These are phyloP conservation scores for Varecia variegata DNA, from an alignment of 2,797 vertebrate species.

Conservation along the genomic window DNA sequence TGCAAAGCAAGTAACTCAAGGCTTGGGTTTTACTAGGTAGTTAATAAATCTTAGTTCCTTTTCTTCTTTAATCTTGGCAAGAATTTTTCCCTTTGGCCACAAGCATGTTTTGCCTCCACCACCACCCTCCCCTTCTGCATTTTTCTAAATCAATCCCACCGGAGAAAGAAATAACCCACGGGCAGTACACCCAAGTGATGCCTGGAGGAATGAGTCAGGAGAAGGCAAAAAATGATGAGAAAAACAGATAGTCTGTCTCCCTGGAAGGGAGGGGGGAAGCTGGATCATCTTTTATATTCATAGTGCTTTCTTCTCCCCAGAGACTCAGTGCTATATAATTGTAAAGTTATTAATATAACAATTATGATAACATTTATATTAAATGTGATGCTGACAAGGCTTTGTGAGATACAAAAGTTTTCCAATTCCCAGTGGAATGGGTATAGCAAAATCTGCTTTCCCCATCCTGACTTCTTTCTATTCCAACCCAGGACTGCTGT, in stretches of 20 bases:
- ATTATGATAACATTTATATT: slow-evolving; percentile 63
- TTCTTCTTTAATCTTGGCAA: neutral
- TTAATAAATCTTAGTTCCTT: neutral
- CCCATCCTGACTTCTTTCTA: neutral
- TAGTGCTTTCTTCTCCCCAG: neutral
- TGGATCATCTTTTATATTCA: slow-evolving; percentile 43
- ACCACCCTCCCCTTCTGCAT: neutral
- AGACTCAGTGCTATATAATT: slow-evolving; percentile 4
- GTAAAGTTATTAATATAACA: slow-evolving; percentile 51
- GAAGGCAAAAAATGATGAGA: neutral
- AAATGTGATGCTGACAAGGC: slow-evolving; percentile 32
- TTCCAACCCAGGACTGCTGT: neutral
- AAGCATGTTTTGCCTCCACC: neutral
- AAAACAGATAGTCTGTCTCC: neutral
- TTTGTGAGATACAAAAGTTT: slow-evolving; percentile 35
- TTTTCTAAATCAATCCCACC: neutral
- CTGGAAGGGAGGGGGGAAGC: neutral
- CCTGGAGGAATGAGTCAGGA: neutral
- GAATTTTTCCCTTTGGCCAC: neutral
- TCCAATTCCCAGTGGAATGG: neutral
- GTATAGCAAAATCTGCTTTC: neutral
- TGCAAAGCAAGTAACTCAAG: neutral
- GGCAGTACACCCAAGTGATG: neutral
- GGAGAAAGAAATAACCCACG: neutral
- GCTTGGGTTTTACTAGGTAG: neutral